Conservation (phyloP, 1,140 invertebrate species). For the Physella acuta region DNA sequence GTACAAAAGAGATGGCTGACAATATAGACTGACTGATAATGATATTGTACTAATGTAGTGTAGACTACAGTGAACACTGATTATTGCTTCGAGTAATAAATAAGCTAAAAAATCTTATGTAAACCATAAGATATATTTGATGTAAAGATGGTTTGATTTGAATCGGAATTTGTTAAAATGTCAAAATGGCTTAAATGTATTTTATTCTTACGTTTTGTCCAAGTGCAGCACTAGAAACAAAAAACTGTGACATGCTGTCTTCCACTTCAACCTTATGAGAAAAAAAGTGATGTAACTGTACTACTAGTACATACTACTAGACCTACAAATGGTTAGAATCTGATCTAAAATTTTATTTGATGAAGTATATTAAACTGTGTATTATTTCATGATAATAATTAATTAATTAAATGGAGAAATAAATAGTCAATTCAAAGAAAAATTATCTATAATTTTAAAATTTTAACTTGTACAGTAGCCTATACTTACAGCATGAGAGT, state of each 20-base stretch:
- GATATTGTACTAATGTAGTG: no score
- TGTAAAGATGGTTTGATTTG: no score
- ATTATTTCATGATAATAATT: neutral
- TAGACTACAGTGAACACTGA: neutral
- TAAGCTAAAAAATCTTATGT: no score
- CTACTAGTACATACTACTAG: no score
- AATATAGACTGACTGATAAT: no score
- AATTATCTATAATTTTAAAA: neutral
- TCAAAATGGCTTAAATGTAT: no score
- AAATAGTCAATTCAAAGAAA: neutral
- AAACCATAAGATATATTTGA: no score
- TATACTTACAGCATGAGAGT: conserved; percentile 55
- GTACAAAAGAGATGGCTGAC: no score
- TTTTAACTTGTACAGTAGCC: neutral
- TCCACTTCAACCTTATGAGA: conserved; percentile 67
- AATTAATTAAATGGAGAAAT: neutral
- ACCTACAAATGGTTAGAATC: no score
- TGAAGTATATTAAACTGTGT: neutral
- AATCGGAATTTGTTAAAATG: no score
- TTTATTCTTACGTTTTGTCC: conserved; percentile 60
- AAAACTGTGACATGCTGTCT: conserved; percentile 80
- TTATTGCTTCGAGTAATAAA: no score
- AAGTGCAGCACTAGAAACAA: conserved; percentile 48
- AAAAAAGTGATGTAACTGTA: no score
- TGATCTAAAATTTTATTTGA: neutral